Base-by-base conservation (phyloP, 2,888 invertebrate species). In the Parasteatoda lunata region DNA sequence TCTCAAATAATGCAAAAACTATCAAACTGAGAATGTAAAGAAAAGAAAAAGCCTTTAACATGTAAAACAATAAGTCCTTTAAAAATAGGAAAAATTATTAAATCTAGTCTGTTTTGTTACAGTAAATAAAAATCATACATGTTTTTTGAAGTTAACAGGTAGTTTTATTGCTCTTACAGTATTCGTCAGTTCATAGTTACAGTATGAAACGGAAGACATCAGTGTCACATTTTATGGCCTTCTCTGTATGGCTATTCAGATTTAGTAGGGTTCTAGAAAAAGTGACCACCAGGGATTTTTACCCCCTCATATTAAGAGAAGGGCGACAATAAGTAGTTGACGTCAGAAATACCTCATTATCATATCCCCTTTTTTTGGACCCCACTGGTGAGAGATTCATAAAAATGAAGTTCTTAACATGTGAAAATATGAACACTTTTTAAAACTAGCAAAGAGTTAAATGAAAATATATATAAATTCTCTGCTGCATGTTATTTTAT, bases 321-420 rank as follows among this genome's bases (percentile, higher is more conserved):
- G 64, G 68, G 82, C 52, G 77, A 82, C 77, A 87, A 87, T 87
- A 82, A 87, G 8, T 54, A n/a, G 71, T 30, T 87, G 87, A 87
- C 87, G 87, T 87, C 81, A 77, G 13, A 45, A 59, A 64, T 64
- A 15, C 64, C 82, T 87, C 82, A 87, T 87, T 87, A 87, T 82
- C 87, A 86, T 86, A 86, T 8, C 59, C 73, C 15, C 49, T 77
- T 47, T 70, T 75, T 52, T 47, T 70, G 65, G 64, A 2, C 54
- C 51, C 6, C 11, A 48, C 6, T 15, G 15, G 8, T 51, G 64
- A 77, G 79, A 80, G 75, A 75, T 73, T 84, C 49, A 59, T 9
- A 59, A 59, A n/a, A 59, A 7, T 9, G 59, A n/a, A n/a, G 5
- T 45, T 45, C 78, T 64, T 69, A 9, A n/a, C 70, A 47, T 30